Evolutionary conservation across 2,113 vertebrate genomes (phyloP).

Genomic region (Lycaon pictus): DNA sequence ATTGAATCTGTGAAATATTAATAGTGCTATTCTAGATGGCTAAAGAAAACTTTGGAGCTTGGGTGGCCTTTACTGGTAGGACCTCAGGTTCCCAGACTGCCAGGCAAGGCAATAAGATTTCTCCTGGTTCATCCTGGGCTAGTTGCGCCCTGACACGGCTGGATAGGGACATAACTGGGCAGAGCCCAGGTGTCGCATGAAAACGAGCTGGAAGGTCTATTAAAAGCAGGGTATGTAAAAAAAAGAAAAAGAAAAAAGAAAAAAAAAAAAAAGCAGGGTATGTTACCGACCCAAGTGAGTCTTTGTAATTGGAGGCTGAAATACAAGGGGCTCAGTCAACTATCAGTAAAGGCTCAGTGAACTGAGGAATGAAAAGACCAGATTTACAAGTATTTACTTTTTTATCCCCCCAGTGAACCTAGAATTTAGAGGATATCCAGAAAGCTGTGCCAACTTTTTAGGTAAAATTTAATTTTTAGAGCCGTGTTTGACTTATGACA

Average conservation of each 20-base stretch:
- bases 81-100: background rate
- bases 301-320: background rate
- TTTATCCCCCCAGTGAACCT: background rate
- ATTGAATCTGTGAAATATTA: background rate
- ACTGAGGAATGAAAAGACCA: background rate
- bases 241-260: too few species aligned
- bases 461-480: background rate
- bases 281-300: background rate
- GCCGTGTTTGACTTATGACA: background rate
- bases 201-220: background rate
- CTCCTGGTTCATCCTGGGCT: background rate
- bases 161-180: background rate
- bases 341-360: background rate
- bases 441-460: background rate
- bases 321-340: background rate
- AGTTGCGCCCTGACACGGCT: background rate
- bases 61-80: background rate
- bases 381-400: background rate
- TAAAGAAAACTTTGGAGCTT: background rate
- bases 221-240: background rate
- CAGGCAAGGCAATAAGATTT: background rate
- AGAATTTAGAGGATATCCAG: background rate
- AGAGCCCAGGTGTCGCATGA: background rate
- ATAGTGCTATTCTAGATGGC: background rate
- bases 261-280: background rate